These are phyloP conservation scores for Lindbergichthys nudifrons DNA, from an alignment of 2,797 vertebrate species.

Conservation along the genomic window DNA sequence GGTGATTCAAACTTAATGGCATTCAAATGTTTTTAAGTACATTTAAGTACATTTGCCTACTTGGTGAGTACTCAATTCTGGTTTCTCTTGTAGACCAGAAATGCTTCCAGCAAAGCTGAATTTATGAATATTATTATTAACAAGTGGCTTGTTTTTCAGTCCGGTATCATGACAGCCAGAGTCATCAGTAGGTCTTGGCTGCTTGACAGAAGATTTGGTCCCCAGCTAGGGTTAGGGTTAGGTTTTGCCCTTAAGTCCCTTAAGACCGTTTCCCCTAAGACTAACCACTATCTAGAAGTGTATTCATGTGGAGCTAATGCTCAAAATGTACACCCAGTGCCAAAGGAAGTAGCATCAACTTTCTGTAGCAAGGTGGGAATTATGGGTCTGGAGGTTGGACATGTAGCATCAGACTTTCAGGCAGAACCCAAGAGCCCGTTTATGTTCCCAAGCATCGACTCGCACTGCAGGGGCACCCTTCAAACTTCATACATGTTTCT, in stretches of 20 bases:
- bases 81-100: not conserved
- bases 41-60: no score
- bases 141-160: no score
- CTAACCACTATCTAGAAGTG: no score
- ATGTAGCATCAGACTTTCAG: not conserved
- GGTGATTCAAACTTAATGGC: not conserved
- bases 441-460: no score
- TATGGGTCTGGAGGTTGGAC: not conserved
- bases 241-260: no score
- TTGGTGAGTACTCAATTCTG: not conserved
- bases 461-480: constrained; percentile 32
- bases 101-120: not conserved
- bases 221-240: no score
- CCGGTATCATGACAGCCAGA: no score
- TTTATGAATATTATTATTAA: not conserved
- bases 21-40: not conserved
- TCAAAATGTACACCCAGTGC: not conserved
- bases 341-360: not conserved
- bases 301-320: not conserved
- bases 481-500: not conserved
- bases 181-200: no score
- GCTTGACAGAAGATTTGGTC: no score
- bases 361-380: not conserved
- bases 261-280: no score
- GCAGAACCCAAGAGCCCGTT: not conserved